Evolutionary conservation across 2,113 vertebrate species (phyloP), one percentile per base, ranked within the genome.

Genomic region (Orthochromis indermauri): DNA sequence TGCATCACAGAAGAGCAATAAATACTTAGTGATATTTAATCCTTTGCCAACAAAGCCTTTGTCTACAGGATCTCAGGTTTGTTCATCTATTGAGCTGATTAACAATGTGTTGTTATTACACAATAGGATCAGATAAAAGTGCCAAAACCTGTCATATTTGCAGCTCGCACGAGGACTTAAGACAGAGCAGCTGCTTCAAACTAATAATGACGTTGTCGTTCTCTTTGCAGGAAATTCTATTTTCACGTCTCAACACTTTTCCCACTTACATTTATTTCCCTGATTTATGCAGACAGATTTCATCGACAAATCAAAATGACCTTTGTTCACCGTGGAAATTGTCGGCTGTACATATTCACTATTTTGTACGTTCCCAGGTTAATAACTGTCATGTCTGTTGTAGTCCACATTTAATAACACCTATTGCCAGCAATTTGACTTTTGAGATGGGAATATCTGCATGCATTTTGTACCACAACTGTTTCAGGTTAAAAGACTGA

Each of bases 381-480:
- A 91, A 91, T 93, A 91, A 86, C 86, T 66, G 88, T 85, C 85
- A 85, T 90, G 90, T 55, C 88, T 91, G 91, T 88, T 90, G 26
- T 66, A 88, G 89, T 89, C 90, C 66, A 76, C 59, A 82, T 92
- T 92, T 94, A 89, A 94, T 91, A 83, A 88, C 88, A 53, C 80
- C 89, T 81, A 53, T 93, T 94, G 87, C 53, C 92, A 76, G 92
- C 90, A 94, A 95, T 95, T 95, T 95, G 94, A 96, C 92, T 94
- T 94, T 79, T 87, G 19, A 88, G 89, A 95, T 93, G 26, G 68
- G 86, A 94, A 90, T 84, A 92, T 89, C 89, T 83, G 80, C 90
- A 89, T 84, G 54, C 55, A 89, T 93, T 91, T 86, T 92, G 89
- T 88, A 90, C 85, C 82, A 85, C 91, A 92, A 93, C 92, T 89